Percentiles rank a stretch among this genome's conserved stretches.
Conservation (phyloP, 2,113 vertebrate species). For the Perccottus glenii region DNA sequence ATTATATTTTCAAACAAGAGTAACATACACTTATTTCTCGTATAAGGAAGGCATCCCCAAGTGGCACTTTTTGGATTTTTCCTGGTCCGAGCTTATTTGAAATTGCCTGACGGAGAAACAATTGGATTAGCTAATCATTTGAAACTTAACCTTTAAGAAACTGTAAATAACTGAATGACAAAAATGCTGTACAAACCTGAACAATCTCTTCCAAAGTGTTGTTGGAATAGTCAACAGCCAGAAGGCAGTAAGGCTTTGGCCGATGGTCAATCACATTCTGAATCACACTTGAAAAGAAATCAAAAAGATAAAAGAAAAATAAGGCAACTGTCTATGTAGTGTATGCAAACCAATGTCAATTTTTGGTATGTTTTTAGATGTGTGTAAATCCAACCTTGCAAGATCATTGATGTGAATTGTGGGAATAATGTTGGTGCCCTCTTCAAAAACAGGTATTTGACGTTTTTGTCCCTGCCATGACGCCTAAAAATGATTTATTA, state of each 20-base stretch:
- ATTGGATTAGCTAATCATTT: neutral
- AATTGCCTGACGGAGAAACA: slow-evolving; percentile 77
- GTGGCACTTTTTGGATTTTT: slow-evolving; percentile 79
- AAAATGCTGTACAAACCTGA: slow-evolving; percentile 77
- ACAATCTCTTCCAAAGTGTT: slow-evolving; percentile 84
- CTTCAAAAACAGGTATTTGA: slow-evolving; percentile 85
- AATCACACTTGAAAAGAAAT: slow-evolving; percentile 79
- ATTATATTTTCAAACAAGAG: neutral
- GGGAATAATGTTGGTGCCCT: slow-evolving; percentile 86
- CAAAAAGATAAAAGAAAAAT: neutral
- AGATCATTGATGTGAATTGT: slow-evolving; percentile 89
- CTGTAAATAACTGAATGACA: neutral
- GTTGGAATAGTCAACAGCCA: slow-evolving; percentile 86
- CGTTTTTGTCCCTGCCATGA: slow-evolving; percentile 85
- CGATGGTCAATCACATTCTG: slow-evolving; percentile 85
- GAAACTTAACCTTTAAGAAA: neutral
- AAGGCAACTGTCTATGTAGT: neutral
- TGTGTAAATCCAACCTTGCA: slow-evolving; percentile 80
- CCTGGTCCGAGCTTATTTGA: slow-evolving; percentile 83
- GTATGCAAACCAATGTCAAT: neutral
- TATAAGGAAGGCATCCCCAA: slow-evolving; percentile 81
- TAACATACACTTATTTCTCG: slow-evolving; percentile 85
- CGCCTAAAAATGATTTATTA: slow-evolving; percentile 54
- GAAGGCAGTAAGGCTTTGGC: slow-evolving; percentile 82
- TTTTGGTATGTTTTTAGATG: neutral